Base-by-base conservation (phyloP, 1,140 invertebrate species). In the Trichoplusia ni region DNA sequence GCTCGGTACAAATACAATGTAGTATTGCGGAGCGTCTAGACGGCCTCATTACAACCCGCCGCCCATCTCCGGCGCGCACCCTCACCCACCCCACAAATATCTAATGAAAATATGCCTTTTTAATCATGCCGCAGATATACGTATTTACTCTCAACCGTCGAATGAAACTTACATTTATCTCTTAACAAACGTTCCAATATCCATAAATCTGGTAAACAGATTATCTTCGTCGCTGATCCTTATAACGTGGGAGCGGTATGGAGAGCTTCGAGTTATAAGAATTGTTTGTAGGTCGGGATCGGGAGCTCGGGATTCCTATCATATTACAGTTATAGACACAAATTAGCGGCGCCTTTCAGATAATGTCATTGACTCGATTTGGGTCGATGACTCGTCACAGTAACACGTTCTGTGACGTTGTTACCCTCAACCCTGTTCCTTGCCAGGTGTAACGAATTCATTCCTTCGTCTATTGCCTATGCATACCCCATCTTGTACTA, bases 11-110 rank as follows among this genome's bases (percentile, higher is more conserved):
- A 75, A 75, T 75, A 75, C 71, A 79, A 75, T 76, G 75, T 77
- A 78, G 73, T 73, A 75, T 72, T 58, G 69, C 68, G 71, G 71
- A 53, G 73, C 73, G 85, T 88, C 85, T 88, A 88, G 85, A 88
- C 85, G 76, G 67, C 75, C 84, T 80, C 84, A 83, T 84, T 81
- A 85, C 81, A 53, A 64, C 38, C 61, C 67, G 64, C 66, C 29
- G 56, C 68, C 16, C 66, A 16, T 58, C 65, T 25, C 51, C 60
- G 40, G 18, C 35, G 23, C 35, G 51, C 61, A 33, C 58, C 66
- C 27, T 54, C 58, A 27, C 64, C 56, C 67, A 16, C 33, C 62
- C 29, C 69, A 65, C 67, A 56, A 66, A 79, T 67, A 67, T 74
- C 65, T 73, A 75, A 76, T 68, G 68, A 79, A 78, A 86, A 82